Evolutionary conservation across 2,888 invertebrate species (phyloP).

Genomic region (Salpingus planirostris): DNA sequence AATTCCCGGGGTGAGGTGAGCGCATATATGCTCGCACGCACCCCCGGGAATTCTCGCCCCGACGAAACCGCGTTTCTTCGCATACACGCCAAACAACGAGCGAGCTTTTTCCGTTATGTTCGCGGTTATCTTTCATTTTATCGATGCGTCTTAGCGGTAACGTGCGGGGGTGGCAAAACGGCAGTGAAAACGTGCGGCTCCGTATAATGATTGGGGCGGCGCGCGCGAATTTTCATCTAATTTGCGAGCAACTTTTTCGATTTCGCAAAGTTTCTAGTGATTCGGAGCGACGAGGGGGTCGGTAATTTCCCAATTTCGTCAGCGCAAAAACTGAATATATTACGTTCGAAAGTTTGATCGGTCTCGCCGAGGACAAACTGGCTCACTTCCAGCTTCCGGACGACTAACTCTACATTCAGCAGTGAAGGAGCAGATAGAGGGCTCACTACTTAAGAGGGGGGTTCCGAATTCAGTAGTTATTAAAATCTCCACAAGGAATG

Average conservation of each 20-base stretch:
- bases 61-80: no score
- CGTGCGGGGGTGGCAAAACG: background rate
- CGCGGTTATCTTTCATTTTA: no score
- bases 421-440: no score
- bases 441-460: no score
- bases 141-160: background rate
- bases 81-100: no score
- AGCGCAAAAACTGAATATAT: constrained; percentile 14
- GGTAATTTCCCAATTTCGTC: constrained; percentile 15
- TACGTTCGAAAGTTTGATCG: constrained; percentile 14
- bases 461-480: no score
- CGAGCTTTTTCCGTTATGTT: no score
- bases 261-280: constrained; percentile 14
- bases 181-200: background rate
- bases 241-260: constrained; percentile 13
- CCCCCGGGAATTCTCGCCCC: no score
- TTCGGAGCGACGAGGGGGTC: constrained; percentile 4
- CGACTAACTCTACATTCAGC: constrained; percentile 8
- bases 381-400: constrained; percentile 13
- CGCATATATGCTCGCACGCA: no score
- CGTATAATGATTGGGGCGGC: background rate
- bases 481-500: no score
- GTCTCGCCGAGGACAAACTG: constrained; percentile 9
- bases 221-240: constrained; percentile 10
- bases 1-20: no score